A percentile compares a stretch with the other conserved stretches of the same genome.
Evolutionary conservation across 2,888 invertebrate species (phyloP).

Genomic region (Ariolimax columbianus): DNA sequence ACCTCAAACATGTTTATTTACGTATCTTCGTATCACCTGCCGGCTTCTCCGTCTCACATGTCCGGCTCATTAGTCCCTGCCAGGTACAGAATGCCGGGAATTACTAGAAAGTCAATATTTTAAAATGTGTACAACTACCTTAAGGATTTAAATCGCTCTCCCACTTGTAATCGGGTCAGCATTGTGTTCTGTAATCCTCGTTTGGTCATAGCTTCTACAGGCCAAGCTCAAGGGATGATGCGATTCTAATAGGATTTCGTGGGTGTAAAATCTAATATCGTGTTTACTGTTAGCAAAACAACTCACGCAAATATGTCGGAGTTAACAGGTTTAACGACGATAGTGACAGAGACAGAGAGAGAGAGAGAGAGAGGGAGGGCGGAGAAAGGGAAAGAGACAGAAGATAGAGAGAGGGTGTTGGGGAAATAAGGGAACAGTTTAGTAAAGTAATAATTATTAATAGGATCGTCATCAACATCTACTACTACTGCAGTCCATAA

Average conservation of each 20-base stretch:
- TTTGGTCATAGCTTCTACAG: not conserved
- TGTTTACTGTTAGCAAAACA: not conserved
- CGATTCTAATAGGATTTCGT: constrained; percentile 17
- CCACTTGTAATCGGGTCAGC: constrained; percentile 20
- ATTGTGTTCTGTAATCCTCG: constrained; percentile 7
- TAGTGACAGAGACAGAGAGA: not conserved
- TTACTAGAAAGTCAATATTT: not conserved
- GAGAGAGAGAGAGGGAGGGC: not conserved
- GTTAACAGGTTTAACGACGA: not conserved
- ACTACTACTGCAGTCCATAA: too few species aligned
- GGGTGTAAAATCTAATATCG: not conserved
- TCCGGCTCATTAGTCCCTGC: not conserved
- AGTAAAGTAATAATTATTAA: too few species aligned
- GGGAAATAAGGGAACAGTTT: too few species aligned
- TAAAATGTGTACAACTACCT: not conserved
- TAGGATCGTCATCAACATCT: too few species aligned
- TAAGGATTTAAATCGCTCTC: not conserved
- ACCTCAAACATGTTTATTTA: constrained; percentile 10
- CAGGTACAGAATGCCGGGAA: not conserved
- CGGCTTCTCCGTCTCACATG: not conserved
- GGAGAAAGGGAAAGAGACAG: not conserved
- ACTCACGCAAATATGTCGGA: not conserved
- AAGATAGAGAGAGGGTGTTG: not conserved
- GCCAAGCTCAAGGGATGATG: not conserved
- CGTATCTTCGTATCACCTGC: constrained; percentile 11